Base-by-base conservation (phyloP, 2,888 invertebrate genomes). In the Melanargia galathea region DNA sequence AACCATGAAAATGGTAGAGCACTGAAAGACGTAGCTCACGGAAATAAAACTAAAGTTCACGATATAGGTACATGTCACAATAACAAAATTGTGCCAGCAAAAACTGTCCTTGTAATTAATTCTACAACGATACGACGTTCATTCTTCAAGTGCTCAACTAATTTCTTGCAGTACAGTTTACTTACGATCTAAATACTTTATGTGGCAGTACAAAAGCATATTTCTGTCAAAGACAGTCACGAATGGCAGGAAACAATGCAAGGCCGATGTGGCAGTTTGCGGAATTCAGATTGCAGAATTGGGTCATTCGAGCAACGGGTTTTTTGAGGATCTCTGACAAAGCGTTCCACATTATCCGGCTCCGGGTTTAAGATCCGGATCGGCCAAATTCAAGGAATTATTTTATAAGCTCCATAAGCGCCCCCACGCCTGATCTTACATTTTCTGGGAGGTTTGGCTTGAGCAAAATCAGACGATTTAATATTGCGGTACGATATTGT, bases 251-350 rank as follows among this genome's bases (percentile, higher is more conserved):
- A 52, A 59, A 59, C 58, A 58, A 63, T 24, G 48, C 58, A 58
- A 58, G 58, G 63, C 54, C 63, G 58, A 54, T 40, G 16, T 46
- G 46, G 35, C 43, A 43, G 57, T 62, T 57, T 58, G 52, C 26
- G 49, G 62, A 57, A 62, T 51, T 43, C 22, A 38, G 38, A 35
- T 11, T 35, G 22, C 49, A 33, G 57, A 62, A 57, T 62, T 62
- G 24, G 58, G 57, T 62, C 52, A 58, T 43, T 54, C 35, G 48
- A 55, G 26, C 33, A 43, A 60, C 55, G 40, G 54, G 59, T 35
- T 55, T 49, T 26, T 45, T 45, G 18, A 57, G 13, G 18, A 13
- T 45, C 13, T 35, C 52, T 52, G 35, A 13, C 52, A 13, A 18
- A 52, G 30, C 30, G 33, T 33, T 30, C 5, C 18, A 52, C 20